Evolutionary conservation across 2,113 vertebrate genomes (phyloP), one percentile per base, ranked within the genome.

Genomic region (Brachyhypopomus gauderio): DNA sequence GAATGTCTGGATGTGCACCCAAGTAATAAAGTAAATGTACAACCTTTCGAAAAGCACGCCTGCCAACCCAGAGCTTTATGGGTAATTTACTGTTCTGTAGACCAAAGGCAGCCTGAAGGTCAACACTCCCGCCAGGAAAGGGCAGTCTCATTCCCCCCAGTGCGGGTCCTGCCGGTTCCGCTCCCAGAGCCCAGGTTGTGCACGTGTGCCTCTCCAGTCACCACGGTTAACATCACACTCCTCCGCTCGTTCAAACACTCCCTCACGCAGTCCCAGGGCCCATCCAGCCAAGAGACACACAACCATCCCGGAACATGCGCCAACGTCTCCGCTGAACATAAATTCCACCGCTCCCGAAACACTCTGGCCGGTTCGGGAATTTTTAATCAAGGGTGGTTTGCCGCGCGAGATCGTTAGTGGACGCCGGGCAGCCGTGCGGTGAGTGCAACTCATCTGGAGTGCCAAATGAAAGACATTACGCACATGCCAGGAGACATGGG

Each of bases 1-100:
- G 81, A 81, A 79, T 27, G 48, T 88, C 85, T 79, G 80, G n/a
- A 86, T 85, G 74, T 84, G 77, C 75, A 80, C 48, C 72, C 78
- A 19, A 64, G 73, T 83, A 79, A 90, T 91, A 90, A 92, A 91
- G 84, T 77, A 90, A 91, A 91, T 84, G 83, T 86, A 91, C 75
- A 81, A 76, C 86, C 66, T 66, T 80, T 79, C 23, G 25, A 36
- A 52, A 80, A 30, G 41, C 62, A n/a, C 55, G 62, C 62, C 85
- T 86, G 87, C 84, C 85, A 90, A 76, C 62, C 22, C 77, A 86
- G 72, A 75, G 86, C 84, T 79, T 86, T 88, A 87, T 86, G 88
- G 87, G 85, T 88, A 85, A 92, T 90, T 93, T 91, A 92, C 85
- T 79, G 76, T 75, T 70, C 45, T 74, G 64, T 59, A 85, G 64